phyloP scores from a whole-genome alignment of 2,113 vertebrate genomes.

The Xiphophorus maculatus region DNA sequence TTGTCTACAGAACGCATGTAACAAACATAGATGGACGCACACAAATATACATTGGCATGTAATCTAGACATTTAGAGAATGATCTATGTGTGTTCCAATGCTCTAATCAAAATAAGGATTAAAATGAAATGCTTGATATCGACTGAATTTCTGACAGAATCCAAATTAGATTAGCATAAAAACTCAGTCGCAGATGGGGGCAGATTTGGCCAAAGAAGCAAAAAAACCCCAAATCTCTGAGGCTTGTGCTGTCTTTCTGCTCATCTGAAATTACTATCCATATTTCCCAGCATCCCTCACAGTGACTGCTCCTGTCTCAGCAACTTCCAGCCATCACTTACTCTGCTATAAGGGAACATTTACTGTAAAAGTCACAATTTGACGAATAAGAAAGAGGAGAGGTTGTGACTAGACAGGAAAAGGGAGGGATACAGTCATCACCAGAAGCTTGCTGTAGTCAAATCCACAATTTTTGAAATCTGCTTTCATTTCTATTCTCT shows the following conservation, averaged over 20 bases:
- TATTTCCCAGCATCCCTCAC: conserved; percentile 56
- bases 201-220: conserved; percentile 22
- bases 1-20: too few relatives aligned
- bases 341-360: conserved; percentile 33
- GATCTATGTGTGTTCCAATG: too few relatives aligned
- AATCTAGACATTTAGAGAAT: too few relatives aligned
- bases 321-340: conserved; percentile 24
- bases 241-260: conserved; percentile 11
- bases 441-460: conserved; percentile 32
- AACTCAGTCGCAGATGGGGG: conserved; percentile 18
- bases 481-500: conserved; percentile 26
- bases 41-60: too few relatives aligned
- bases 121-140: background rate
- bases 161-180: background rate
- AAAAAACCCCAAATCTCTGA: conserved; percentile 24
- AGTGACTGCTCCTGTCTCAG: conserved; percentile 25
- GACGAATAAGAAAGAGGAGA: conserved; percentile 17
- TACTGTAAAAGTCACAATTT: conserved; percentile 42
- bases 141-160: conserved; percentile 8
- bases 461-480: conserved; percentile 28
- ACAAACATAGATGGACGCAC: too few relatives aligned
- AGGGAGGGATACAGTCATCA: conserved; percentile 9
- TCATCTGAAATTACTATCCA: conserved; percentile 51
- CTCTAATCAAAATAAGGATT: too few relatives aligned
- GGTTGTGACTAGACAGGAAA: conserved; percentile 14